Conservation (phyloP, 1,140 invertebrate genomes). For the Nephila pilipes region DNA sequence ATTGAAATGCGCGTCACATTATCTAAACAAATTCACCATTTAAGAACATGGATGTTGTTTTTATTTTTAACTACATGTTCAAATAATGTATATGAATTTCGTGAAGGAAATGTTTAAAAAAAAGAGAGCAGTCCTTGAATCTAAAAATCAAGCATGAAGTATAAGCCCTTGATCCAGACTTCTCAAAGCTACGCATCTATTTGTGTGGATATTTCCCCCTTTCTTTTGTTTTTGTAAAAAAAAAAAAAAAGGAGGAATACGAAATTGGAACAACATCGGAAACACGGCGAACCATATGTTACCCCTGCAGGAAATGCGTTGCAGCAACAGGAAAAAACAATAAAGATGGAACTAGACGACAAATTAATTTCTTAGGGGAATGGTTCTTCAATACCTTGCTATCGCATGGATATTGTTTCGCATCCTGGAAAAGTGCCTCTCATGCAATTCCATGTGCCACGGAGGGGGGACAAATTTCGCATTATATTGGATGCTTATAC, state of each 20-base stretch:
- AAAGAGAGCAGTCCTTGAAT: background rate
- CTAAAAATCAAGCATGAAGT: background rate
- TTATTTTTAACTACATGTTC: no score
- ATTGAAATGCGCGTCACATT: no score
- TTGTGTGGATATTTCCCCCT: background rate
- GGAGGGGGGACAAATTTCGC: background rate
- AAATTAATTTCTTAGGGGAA: slow-evolving; percentile 38
- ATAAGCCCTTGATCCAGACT: background rate
- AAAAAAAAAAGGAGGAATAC: background rate
- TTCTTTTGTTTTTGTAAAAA: background rate
- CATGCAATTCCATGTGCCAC: slow-evolving; percentile 22
- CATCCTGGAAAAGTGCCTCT: background rate
- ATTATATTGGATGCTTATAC: slow-evolving; percentile 36
- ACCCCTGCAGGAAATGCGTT: background rate
- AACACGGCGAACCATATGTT: slow-evolving; percentile 16
- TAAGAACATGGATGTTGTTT: no score
- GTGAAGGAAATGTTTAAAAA: background rate
- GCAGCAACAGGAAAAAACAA: background rate
- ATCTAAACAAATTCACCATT: no score
- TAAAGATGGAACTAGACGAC: slow-evolving; percentile 22
- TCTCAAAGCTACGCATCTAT: background rate
- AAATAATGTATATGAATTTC: background rate
- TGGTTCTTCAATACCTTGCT: slow-evolving; percentile 30
- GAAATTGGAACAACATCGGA: slow-evolving; percentile 22
- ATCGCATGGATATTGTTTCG: background rate